Evolutionary conservation across 2,888 invertebrate species (phyloP), one percentile per base, ranked within the genome.

Genomic region (Chromoteleia sp.): DNA sequence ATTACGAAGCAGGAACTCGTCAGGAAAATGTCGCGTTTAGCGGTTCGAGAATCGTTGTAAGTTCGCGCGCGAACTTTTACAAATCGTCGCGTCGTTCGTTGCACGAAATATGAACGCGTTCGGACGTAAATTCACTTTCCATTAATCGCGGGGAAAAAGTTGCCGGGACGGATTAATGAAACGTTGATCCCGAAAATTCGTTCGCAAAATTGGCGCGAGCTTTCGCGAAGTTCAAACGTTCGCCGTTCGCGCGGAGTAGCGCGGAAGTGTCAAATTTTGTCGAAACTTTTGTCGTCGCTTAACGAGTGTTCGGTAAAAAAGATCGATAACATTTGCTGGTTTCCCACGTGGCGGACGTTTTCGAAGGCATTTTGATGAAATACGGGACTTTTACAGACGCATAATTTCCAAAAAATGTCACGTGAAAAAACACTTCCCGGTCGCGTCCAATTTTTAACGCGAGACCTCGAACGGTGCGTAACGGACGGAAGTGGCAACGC

Each of bases 91-190:
- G n/a, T 0, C 15, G 30, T 29, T 14, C 12, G 10, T 59, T 29
- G 1, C 4, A n/a, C 15, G 25, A 36, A 70, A 48, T 70, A 70
- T 70, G 36, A 56, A 58, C 3, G 4, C 15, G 4, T 0, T 12
- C 33, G 56, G 8, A 15, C 17, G 21, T 70, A 70, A 71, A 71
- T 59, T 41, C 39, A 61, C 50, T 58, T 71, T 71, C 29, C 33
- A 33, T 33, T 33, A 33, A 33, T 33, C 25, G 25, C 3, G 25
- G 25, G 25, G 25, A 5, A 5, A n/a, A n/a, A n/a, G n/a, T n/a
- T n/a, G 25, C 3, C 3, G 25, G 25, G 25, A 25, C 3, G 25
- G 25, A 25, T 33, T 33, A 33, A 33, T 33, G 10, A 33, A 33
- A 25, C 5, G 25, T 25, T 25, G 5, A 2, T 25, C 25, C 25